These are phyloP conservation scores for Anthoscopus minutus DNA, from an alignment of 2,113 vertebrate genomes.

Conservation along the genomic window DNA sequence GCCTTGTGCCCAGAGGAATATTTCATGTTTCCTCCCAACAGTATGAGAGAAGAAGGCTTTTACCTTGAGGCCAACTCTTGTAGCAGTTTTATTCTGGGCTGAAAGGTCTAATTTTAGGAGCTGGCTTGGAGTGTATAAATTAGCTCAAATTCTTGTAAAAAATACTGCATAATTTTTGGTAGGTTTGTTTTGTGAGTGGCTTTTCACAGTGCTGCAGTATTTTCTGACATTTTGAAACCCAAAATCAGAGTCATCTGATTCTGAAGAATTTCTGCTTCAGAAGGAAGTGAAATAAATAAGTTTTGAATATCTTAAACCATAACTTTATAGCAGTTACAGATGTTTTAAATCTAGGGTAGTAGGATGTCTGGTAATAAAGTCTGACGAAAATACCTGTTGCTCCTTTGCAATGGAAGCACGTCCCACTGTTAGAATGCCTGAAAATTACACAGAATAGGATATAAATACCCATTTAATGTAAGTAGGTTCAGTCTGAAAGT, in stretches of 20 bases:
- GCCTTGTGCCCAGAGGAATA: neutral
- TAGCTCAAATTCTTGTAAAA: neutral
- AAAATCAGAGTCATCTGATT: neutral
- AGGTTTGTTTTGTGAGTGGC: neutral
- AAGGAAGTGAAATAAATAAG: neutral
- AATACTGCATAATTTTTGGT: neutral
- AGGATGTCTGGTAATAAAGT: neutral
- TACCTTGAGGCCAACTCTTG: neutral
- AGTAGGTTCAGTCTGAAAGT: neutral
- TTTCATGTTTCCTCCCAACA: neutral
- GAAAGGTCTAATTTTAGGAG: neutral
- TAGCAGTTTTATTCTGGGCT: neutral
- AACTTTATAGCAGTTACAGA: neutral
- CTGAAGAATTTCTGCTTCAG: neutral
- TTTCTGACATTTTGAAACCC: neutral
- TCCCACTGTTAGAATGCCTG: neutral
- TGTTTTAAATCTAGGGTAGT: neutral
- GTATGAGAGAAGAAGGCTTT: neutral
- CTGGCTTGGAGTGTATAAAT: neutral
- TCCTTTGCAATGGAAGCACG: neutral
- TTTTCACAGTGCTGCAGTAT: neutral
- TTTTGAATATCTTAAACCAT: neutral
- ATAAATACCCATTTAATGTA: neutral
- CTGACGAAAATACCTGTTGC: conserved; percentile 22
- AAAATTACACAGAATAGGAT: neutral